phyloP scores from a whole-genome alignment of 2,113 vertebrate genomes.

The Condylura cristata region DNA sequence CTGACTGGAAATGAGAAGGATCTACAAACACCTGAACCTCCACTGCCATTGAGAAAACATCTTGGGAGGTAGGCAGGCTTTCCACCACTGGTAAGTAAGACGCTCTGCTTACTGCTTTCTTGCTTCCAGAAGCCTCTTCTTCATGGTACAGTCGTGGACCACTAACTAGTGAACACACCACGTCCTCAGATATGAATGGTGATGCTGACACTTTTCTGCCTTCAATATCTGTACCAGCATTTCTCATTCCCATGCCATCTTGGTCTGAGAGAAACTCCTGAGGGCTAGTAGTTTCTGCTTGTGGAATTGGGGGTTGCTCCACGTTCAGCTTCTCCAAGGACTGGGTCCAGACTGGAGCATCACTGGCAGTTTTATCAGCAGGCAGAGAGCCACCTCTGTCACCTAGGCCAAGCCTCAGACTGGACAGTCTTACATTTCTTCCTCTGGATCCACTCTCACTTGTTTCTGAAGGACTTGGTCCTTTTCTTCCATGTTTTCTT shows the following conservation, averaged over 20 bases:
- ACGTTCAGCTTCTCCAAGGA: not conserved
- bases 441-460: not conserved
- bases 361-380: not conserved
- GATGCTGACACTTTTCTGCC: not conserved
- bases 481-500: conserved; percentile 32
- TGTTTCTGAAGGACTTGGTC: not conserved
- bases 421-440: not conserved
- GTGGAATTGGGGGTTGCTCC: not conserved
- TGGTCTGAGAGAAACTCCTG: not conserved
- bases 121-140: not conserved
- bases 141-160: not conserved
- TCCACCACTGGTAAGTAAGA: not conserved
- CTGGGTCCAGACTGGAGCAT: not conserved
- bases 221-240: not conserved
- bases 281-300: not conserved
- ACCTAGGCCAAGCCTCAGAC: accelerated
- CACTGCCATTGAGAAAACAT: not conserved
- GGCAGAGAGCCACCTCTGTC: not conserved
- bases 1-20: not conserved
- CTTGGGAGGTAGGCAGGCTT: conserved; percentile 7
- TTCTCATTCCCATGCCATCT: not conserved
- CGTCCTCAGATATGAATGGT: not conserved
- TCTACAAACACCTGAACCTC: conserved; percentile 30
- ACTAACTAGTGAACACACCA: not conserved
- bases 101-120: not conserved